phyloP scores from a whole-genome alignment of 2,797 vertebrate species.

The Betta splendens region DNA sequence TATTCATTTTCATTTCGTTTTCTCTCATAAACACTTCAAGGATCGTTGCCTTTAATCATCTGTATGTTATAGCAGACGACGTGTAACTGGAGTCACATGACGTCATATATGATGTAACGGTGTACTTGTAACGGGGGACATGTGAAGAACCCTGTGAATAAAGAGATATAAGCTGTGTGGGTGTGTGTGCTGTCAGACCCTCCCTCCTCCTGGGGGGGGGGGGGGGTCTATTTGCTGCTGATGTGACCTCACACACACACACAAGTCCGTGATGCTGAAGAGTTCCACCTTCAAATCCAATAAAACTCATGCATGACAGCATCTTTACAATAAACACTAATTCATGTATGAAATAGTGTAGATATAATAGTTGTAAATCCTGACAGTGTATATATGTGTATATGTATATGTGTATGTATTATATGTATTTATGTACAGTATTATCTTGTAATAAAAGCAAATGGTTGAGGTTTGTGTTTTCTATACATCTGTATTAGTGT shows the following conservation, averaged over 20 bases:
- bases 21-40: neutral
- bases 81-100: neutral
- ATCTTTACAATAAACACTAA: neutral
- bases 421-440: neutral
- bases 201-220: too few species aligned
- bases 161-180: neutral
- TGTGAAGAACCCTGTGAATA: neutral
- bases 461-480: neutral
- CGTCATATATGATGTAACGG: neutral
- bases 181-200: conserved; percentile 19
- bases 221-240: too few species aligned
- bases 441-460: conserved; percentile 28
- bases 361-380: neutral
- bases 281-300: neutral
- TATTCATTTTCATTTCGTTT: neutral
- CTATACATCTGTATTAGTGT: too few species aligned
- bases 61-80: neutral
- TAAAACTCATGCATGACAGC: neutral
- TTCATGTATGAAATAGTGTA: neutral
- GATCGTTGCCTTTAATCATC: too few species aligned
- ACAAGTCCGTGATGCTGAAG: neutral
- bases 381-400: conserved; percentile 4
- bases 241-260: conserved; percentile 23
- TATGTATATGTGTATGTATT: conserved; percentile 3
- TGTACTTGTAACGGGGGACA: neutral